phyloP scores from a whole-genome alignment of 2,113 vertebrate genomes.

The Burhinus bistriatus region DNA sequence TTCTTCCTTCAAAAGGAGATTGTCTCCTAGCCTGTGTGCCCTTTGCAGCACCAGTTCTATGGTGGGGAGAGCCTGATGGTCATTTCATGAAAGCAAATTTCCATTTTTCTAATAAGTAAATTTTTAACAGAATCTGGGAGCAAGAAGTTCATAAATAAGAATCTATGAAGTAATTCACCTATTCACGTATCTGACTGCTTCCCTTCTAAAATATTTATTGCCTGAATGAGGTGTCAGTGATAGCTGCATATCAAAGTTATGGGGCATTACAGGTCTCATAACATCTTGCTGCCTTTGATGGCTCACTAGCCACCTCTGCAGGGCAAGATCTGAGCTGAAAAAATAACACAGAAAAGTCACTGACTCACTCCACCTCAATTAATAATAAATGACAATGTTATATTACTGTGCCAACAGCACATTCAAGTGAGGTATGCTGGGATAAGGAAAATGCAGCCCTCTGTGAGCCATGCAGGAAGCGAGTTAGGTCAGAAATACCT shows the following conservation, averaged over 20 bases:
- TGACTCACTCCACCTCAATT: conserved; percentile 7
- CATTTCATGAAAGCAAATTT: background rate
- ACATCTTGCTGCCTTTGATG: conserved; percentile 21
- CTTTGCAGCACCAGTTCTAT: background rate
- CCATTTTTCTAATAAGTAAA: background rate
- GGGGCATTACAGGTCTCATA: background rate
- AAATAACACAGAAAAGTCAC: background rate
- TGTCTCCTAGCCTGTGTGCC: rapidly evolving
- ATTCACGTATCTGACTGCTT: background rate
- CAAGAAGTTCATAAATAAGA: background rate
- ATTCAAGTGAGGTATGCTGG: background rate
- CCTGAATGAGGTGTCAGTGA: background rate
- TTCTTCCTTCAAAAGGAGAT: background rate
- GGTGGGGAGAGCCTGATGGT: background rate
- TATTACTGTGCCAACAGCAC: background rate
- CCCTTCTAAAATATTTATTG: conserved; percentile 34
- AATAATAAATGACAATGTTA: background rate
- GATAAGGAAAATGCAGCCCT: background rate
- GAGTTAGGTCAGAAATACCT: background rate
- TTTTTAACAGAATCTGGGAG: background rate
- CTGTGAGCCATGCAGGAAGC: background rate
- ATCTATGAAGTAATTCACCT: conserved; percentile 10
- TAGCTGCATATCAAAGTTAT: conserved; percentile 6
- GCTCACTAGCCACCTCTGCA: conserved; percentile 31
- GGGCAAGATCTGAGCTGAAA: background rate